These are phyloP conservation scores for Plagodis pulveraria DNA, from an alignment of 2,888 invertebrate genomes.

Conservation along the genomic window DNA sequence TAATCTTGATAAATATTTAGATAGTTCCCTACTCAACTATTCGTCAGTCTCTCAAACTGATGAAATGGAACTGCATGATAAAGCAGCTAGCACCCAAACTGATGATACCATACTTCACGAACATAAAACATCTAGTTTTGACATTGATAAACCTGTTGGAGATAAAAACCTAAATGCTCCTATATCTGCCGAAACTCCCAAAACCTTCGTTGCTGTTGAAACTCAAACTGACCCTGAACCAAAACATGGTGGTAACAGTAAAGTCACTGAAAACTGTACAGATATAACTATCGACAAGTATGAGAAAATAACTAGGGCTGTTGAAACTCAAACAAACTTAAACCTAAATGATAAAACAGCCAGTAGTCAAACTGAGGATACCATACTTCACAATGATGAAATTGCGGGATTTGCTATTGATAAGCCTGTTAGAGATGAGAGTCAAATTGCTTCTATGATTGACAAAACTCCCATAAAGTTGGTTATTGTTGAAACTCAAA, in stretches of 20 bases:
- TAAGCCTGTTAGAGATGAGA: too few species aligned
- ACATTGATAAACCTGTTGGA: not conserved
- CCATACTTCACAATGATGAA: not conserved
- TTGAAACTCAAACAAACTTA: not conserved
- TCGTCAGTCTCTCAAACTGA: constrained; percentile 52
- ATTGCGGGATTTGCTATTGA: too few species aligned
- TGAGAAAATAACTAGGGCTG: not conserved
- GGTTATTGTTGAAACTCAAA: not conserved
- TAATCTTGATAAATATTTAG: constrained; percentile 45
- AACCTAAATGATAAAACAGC: not conserved
- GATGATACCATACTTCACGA: constrained; percentile 1
- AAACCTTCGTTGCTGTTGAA: too few species aligned
- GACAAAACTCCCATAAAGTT: not conserved
- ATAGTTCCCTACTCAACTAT: constrained; percentile 27
- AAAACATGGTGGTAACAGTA: not conserved
- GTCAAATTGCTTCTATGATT: not conserved
- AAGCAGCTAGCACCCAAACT: not conserved
- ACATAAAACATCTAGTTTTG: not conserved
- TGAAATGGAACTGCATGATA: constrained; percentile 19
- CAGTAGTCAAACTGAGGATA: not conserved
- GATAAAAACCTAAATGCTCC: not conserved
- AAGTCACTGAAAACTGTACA: not conserved
- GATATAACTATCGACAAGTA: not conserved
- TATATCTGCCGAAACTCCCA: too few species aligned
- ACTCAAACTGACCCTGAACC: too few species aligned